Evolutionary conservation across 2,888 invertebrate genomes (phyloP).

Genomic region (Aporophyla nigra): DNA sequence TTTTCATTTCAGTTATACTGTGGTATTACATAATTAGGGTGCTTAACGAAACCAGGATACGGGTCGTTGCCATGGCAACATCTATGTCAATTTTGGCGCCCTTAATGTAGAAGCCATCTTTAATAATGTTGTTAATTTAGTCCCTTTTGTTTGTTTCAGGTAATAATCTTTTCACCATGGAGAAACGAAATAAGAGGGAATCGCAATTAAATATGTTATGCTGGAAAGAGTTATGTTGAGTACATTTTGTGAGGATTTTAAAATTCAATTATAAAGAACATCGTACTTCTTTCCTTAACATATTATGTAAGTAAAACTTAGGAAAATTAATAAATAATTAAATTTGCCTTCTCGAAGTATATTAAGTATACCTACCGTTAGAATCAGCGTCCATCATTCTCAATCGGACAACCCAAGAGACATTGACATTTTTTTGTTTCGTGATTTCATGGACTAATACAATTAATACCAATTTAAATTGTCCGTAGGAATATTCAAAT

Average conservation of each 20-base stretch:
- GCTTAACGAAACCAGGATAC: not conserved
- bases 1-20: not conserved
- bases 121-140: conserved; percentile 27
- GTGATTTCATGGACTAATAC: too few species aligned
- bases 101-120: conserved; percentile 8
- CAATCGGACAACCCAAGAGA: too few species aligned
- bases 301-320: not conserved
- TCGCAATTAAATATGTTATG: too few species aligned
- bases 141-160: conserved; percentile 50
- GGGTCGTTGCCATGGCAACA: conserved; percentile 5
- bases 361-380: too few species aligned
- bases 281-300: not conserved
- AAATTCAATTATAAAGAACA: not conserved
- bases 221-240: not conserved
- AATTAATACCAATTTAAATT: too few species aligned
- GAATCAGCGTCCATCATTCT: too few species aligned
- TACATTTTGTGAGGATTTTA: not conserved
- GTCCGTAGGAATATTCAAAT: not conserved
- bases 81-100: not conserved
- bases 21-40: not conserved
- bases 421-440: too few species aligned
- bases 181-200: not conserved
- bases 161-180: conserved; percentile 30
- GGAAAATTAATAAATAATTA: not conserved
- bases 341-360: too few species aligned